Evolutionary conservation across 2,888 invertebrate species (phyloP).

Genomic region (Tortricodes alternella): DNA sequence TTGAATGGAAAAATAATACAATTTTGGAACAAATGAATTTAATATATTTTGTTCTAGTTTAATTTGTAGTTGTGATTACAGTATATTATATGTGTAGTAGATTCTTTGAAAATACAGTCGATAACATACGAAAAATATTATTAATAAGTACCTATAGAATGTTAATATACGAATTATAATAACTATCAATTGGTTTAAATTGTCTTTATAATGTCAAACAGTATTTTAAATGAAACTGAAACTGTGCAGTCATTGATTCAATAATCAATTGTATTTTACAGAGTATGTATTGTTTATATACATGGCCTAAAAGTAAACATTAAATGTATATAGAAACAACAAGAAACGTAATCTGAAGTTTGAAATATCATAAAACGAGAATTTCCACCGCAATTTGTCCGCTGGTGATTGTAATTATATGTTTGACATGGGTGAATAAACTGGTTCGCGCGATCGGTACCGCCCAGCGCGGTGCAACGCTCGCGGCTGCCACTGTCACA

Average conservation of each 20-base stretch:
- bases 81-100: slow-evolving; percentile 26
- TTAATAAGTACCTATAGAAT: slow-evolving; percentile 29
- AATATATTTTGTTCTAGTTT: slow-evolving; percentile 21
- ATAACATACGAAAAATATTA: slow-evolving; percentile 23
- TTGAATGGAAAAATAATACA: not conserved
- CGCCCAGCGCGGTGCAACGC: not conserved
- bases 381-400: slow-evolving; percentile 1
- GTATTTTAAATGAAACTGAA: slow-evolving; percentile 16
- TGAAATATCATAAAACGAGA: slow-evolving; percentile 43
- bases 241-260: slow-evolving; percentile 12
- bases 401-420: slow-evolving; percentile 12
- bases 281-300: slow-evolving; percentile 18
- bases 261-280: slow-evolving; percentile 14
- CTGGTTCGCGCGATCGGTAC: not conserved
- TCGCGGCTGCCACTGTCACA: too few relatives aligned
- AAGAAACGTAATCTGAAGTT: slow-evolving; percentile 15
- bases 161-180: slow-evolving; percentile 23
- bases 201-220: slow-evolving; percentile 22
- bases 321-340: too few relatives aligned
- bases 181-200: slow-evolving; percentile 23
- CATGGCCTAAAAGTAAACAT: slow-evolving; percentile 26
- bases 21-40: slow-evolving; percentile 11
- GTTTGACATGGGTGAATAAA: not conserved
- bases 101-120: slow-evolving; percentile 28
- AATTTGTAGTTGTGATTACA: slow-evolving; percentile 29